phyloP scores from a whole-genome alignment of 1,140 invertebrate species.

The Temnothorax curvispinosus region DNA sequence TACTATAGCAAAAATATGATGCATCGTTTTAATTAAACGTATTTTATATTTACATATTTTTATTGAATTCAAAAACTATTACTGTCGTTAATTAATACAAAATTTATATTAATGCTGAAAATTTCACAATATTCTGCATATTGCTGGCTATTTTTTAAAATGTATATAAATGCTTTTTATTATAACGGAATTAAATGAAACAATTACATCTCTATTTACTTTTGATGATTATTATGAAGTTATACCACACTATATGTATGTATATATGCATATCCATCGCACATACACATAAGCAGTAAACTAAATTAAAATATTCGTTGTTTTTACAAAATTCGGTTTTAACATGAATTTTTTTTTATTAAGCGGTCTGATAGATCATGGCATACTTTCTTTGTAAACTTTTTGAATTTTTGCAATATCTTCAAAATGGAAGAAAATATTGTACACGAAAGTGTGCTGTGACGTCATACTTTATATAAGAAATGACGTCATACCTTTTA shows the following conservation, averaged over 20 bases:
- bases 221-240: not conserved
- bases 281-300: not conserved
- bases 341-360: too few species aligned
- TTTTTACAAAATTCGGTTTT: slow-evolving; percentile 1
- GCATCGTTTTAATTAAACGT: slow-evolving; percentile 17
- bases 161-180: slow-evolving; percentile 2
- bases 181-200: slow-evolving; percentile 5
- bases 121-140: not conserved
- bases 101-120: not conserved
- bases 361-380: too few species aligned
- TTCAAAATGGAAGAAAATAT: too few species aligned
- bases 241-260: not conserved
- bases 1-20: not conserved
- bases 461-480: too few species aligned
- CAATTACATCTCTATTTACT: not conserved
- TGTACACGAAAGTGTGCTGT: too few species aligned
- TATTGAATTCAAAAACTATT: not conserved
- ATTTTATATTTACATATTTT: not conserved
- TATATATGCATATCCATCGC: not conserved
- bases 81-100: not conserved
- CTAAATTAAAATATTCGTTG: slow-evolving; percentile 17
- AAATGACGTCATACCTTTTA: too few species aligned
- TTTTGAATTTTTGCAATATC: too few species aligned
- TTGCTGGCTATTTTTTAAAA: not conserved
- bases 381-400: too few species aligned